Evolutionary conservation across 64 coral and sea anemone genomes (phyloP), one percentile per base, ranked within the genome.

Genomic region (Catalaphyllia jardinei): DNA sequence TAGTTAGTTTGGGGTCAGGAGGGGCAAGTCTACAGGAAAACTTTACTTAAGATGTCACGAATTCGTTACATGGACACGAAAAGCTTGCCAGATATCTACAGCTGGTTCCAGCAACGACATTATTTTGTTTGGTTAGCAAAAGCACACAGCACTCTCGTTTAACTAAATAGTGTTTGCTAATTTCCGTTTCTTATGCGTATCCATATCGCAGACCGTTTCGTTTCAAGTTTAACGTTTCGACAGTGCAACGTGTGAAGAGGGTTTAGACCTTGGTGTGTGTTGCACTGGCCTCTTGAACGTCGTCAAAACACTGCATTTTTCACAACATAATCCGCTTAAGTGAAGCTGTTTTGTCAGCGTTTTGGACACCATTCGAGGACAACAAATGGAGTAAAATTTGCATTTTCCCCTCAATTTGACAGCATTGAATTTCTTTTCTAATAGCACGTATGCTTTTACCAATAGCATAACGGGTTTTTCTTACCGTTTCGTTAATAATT

Each of bases 71-170:
- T 24, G 24, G 39, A 52, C 81, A 69, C 35, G 62, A 85, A 85
- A 85, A 28, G 22, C 28, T 85, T n/a, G 22, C 60, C 3, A 27
- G 35, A 69, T 24, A 9, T 25, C 63, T 64, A 69, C 81, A 85
- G 81, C 81, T 85, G 81, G 81, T 85, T 69, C 24, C 20, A 71
- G 33, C 81, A 29, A 50, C 81, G 24, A 85, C 81, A 85, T 49
- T 22, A 60, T 22, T 85, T 65, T 85, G 81, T 51, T 85, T 50
- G 8, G 31, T 18, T 38, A 22, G 24, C 12, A 46, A 85, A 71
- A 39, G 31, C 33, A 18, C 38, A 39, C 39, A 52, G 60, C 60
- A 52, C 19, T 49, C 22, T 85, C 38, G 33, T 62, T 29, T 71
- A 71, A 71, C 61, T 28, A 50, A 85, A 31, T 39, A 71, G n/a